Evolutionary conservation across 2,888 invertebrate species (phyloP), one percentile per base, ranked within the genome.

Genomic region (Epistrophe eligans): DNA sequence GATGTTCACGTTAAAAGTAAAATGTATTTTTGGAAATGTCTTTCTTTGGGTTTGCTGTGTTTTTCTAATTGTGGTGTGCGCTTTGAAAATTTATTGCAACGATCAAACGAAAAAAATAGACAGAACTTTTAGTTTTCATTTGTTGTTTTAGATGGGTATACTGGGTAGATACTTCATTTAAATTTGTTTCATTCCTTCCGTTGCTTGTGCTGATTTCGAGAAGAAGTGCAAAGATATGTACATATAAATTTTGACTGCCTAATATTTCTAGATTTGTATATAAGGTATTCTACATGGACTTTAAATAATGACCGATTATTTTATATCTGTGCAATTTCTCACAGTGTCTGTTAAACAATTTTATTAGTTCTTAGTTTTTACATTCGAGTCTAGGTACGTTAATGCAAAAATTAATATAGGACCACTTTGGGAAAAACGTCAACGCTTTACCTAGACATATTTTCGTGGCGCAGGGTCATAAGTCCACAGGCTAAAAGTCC

Each of bases 81-180:
- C 45, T 45, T 45, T 6, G n/a, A n/a, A 45, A 45, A 45, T 45
- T 45, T 45, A 84, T 84, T 77, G 67, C 77, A 81, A 77, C 50
- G 67, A 81, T 81, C 52, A 17, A 77, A 52, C 52, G 45, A 72
- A 24, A 52, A 28, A 24, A 19, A 19, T 79, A 67, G 60, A 84
- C 71, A 76, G 52, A 71, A 80, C 80, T 80, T 84, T 62, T 40
- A 58, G 48, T 71, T 60, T 55, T 71, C 66, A 74, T 76, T 77
- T 48, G 64, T 77, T 28, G 52, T 52, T 52, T 52, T 52, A 19
- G 19, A 17, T 4, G 5, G 4, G 9, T 9, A 6, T 43, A 15
- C 43, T 3, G 1, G 3, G 24, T 24, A 24, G 2, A 1, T 24
- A 24, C 24, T 52, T 6, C 13, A 52, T 52, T 24, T 52, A 11